Base-by-base conservation (phyloP, 2,888 invertebrate species). In the Drosophila longiperda region DNA sequence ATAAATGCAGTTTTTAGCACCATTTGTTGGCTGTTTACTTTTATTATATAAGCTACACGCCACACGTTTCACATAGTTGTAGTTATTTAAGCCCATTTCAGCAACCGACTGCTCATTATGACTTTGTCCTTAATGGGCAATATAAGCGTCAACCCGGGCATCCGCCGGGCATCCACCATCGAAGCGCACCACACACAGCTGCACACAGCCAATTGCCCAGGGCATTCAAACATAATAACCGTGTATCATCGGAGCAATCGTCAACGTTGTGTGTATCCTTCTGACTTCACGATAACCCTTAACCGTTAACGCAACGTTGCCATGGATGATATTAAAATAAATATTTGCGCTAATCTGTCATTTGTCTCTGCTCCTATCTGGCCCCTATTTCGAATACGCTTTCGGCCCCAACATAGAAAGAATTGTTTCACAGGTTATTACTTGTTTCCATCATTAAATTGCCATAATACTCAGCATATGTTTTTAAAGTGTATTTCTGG, bases 261-360 rank as follows among this genome's bases (percentile, higher is more conserved):
- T 26, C n/a, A 23, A 26, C 59, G 26, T n/a, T 36, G 15, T 12
- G 32, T 23, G 26, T 2, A 26, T 26, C 54, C 57, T n/a, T 12
- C 70, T 63, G 61, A 36, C 61, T 49, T 48, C 49, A 69, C 54
- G 59, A 15, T 45, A 45, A 45, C 23, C 45, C 45, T 45, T 48
- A 55, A 65, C 71, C 71, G 66, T 75, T 75, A 80, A 75, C 80
- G 80, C 81, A 75, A 54, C 63, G 65, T 59, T 75, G 66, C 69
- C 65, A 66, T 53, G 50, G 53, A 68, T 62, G 66, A 68, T 73
- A 90, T 88, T 86, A 90, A 83, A 86, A 88, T 90, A 87, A 87
- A 90, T 90, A 87, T 87, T 86, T 88, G 81, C 83, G 89, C 89
- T 87, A 87, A 87, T 87, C 86, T 87, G 86, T 87, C 86, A 87